Base-by-base conservation (phyloP, 2,113 vertebrate species). In the Osmerus mordax region DNA sequence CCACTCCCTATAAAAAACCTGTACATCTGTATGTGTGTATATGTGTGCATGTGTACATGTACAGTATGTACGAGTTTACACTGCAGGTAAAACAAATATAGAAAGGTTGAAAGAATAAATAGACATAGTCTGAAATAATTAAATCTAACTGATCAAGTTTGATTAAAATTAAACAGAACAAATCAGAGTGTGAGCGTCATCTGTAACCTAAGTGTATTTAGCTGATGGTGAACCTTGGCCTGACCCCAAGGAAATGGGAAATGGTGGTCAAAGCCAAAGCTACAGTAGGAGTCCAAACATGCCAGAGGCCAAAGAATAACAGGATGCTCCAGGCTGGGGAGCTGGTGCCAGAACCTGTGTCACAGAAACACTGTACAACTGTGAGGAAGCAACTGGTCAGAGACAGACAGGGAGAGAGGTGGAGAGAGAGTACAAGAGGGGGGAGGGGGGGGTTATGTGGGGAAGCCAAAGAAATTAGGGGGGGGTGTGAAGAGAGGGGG, bases 321-420 rank as follows among this genome's bases (percentile, higher is more conserved):
- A 92, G 91, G 91, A 92, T 92, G 91, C 91, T 92, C 92, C 87
- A 80, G 70, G 73, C 18, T 62, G 28, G 15, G 60, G 7, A 9
- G 66, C 18, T 65, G 69, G 0, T 25, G 73, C 41, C 41, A 83
- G 84, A 76, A 71, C 23, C 70, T 81, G 78, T 74, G 80, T 70
- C 70, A 71, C 68, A 79, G 67, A 65, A 72, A 76, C 32, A 72
- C 67, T 63, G 32, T 14, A 73, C n/a, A 32, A 80, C 71, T 74
- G 65, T 53, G 2, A 78, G 78, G 82, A 83, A 76, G 70, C 79
- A 41, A 53, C 63, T 21, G 53, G 53, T 76, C 54, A 66, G 47
- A 14, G 54, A 56, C 28, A 61, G 6, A 71, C 2, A 62, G 58
- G 21, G 60, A 62, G 60, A 28, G 21, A n/a, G 59, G 25, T 29